Base-by-base conservation (phyloP, 2,888 invertebrate genomes). In the Philereme vetulata region DNA sequence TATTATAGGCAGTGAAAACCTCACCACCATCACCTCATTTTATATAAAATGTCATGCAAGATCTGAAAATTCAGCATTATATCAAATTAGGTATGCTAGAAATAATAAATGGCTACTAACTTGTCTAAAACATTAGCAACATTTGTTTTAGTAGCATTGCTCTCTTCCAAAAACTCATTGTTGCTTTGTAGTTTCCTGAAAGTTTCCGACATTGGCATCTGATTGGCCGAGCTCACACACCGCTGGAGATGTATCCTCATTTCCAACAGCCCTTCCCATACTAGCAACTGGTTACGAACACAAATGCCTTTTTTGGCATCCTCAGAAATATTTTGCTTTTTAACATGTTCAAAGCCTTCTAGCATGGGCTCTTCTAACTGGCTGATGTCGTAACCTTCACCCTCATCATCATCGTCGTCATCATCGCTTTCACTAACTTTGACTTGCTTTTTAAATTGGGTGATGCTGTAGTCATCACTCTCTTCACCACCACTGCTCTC, bases 261-360 rank as follows among this genome's bases (percentile, higher is more conserved):
- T 86, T 98, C 98, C 33, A 98, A 81, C 4, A 98, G 82, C 56
- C 94, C 95, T 81, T 98, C 98, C 97, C 97, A 98, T 1, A 97
- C 78, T 43, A 93, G 88, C 35, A 96, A 80, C 78, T 96, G 96
- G 72, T 94, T 95, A 75, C 94, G 93, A 0, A 96, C 95, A 76
- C 94, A 94, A 9, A 90, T 83, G 1, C 95, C 96, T 78, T 95
- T 96, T 70, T 94, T 93, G 0, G 94, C 88, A 76, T 95, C 94
- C 60, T 90, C 91, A 0, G 93, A 88, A 3, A 92, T 65, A 75
- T 94, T 93, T 56, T 88, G 86, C 48, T 93, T 88, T 60, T 93
- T 92, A 43, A 95, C 85, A 82, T 94, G 93, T 80, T 94, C 91
- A 85, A 95, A 93, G 64, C 90, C 81, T 74, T 90, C 88, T 72